phyloP scores from a whole-genome alignment of 2,888 invertebrate genomes.

The Zele albiditarsus region DNA sequence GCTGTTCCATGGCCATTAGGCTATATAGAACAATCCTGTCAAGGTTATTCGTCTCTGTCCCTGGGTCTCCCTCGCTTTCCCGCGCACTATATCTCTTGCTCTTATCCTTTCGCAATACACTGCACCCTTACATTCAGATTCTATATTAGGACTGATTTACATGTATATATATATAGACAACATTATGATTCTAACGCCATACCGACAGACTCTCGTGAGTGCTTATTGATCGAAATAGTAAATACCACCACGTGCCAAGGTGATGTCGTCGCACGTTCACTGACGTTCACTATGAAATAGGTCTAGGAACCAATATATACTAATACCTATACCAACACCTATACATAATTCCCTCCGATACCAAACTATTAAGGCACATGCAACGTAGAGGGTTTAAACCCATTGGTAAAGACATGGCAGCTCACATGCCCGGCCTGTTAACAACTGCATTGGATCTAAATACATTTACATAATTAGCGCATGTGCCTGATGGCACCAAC shows the following conservation, averaged over 20 bases:
- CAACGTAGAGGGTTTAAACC: neutral
- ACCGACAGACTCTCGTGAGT: slow-evolving; percentile 42
- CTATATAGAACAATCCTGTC: too few relatives aligned
- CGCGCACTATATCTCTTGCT: neutral
- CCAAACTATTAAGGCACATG: slow-evolving; percentile 9
- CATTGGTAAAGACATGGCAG: slow-evolving; percentile 10
- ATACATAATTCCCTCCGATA: slow-evolving; percentile 6
- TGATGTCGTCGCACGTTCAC: neutral
- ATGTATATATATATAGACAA: neutral
- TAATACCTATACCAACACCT: slow-evolving; percentile 17
- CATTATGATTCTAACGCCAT: slow-evolving; percentile 34
- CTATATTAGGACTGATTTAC: neutral
- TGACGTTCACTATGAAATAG: neutral
- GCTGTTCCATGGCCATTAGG: too few relatives aligned
- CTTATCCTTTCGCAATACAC: neutral
- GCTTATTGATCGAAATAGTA: slow-evolving; percentile 54
- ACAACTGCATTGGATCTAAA: slow-evolving; percentile 61
- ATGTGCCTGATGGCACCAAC: slow-evolving; percentile 49
- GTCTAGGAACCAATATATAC: neutral
- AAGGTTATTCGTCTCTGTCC: too few relatives aligned
- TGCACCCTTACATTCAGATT: neutral
- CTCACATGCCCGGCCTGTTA: slow-evolving; percentile 54
- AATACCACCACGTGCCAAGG: slow-evolving; percentile 45
- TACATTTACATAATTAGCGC: slow-evolving; percentile 66
- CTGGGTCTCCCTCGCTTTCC: too few relatives aligned